Base-by-base conservation (phyloP, 2,113 vertebrate species). In the Heteronetta atricapilla region DNA sequence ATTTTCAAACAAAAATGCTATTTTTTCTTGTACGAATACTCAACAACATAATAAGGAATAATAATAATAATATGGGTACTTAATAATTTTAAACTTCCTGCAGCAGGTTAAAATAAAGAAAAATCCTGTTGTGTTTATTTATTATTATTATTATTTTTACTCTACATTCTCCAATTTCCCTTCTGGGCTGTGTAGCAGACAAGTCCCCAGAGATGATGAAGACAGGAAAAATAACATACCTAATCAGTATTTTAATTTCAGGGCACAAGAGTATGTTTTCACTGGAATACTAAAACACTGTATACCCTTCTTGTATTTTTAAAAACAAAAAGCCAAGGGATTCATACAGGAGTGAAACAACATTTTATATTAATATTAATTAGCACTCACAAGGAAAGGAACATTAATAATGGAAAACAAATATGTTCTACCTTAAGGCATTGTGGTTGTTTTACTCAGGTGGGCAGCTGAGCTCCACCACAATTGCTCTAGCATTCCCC, bases 61-160 rank as follows among this genome's bases (percentile, higher is more conserved):
- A 64, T 40, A 38, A 86, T 86, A 40, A 86, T 86, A 86, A 36
- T 82, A 63, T 13, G 16, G 17, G 52, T 52, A 20, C 19, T 58
- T 85, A 82, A 84, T 68, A 60, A 69, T 55, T 44, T 42, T 62
- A 89, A 89, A 26, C 6, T 55, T 83, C 75, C 70, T 78, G 42
- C 42, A 81, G 56, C 22, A 87, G 55, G 38, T 88, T 86, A 78
- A 81, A 90, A 58, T 91, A 90, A 96, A 93, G 64, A 81, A n/a
- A 81, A 73, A 10, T 80, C 12, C 33, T 73, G 15, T 74, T 82
- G 40, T 80, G 16, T 44, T 44, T 44, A 4, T 44, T 44, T 46
- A 38, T 38, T n/a, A n/a, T 38, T 38, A 38, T 19, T 46, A 38
- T 38, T 38, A 38, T 48, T 21, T 46, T 46, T 20, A 48, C 23